Conservation (phyloP, 2,888 invertebrate genomes). For the Drosophila aldrichi region DNA sequence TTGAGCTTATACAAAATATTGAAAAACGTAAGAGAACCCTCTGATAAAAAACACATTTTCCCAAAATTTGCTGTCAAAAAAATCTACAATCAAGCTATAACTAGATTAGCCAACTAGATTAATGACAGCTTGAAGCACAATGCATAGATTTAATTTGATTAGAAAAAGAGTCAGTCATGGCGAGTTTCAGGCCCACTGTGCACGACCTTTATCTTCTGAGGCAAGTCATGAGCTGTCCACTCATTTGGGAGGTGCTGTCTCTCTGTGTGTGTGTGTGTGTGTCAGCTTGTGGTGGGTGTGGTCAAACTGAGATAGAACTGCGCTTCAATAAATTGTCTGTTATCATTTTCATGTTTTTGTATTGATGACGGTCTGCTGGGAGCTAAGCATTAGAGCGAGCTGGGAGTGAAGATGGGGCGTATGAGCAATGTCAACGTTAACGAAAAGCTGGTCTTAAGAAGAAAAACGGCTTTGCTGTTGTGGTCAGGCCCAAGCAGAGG, state of each 20-base stretch:
- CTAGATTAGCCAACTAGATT: background rate
- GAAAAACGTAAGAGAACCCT: background rate
- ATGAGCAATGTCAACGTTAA: constrained; percentile 58
- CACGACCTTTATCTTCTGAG: constrained; percentile 20
- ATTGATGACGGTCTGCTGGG: constrained; percentile 68
- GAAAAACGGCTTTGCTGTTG: constrained; percentile 37
- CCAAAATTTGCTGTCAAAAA: background rate
- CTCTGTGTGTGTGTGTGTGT: constrained; percentile 3
- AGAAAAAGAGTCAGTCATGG: background rate
- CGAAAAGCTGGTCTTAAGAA: constrained; percentile 58
- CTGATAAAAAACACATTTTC: too few relatives aligned
- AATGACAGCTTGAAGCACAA: background rate
- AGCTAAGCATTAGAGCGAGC: constrained; percentile 4
- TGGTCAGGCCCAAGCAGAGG: constrained; percentile 2
- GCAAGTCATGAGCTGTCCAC: constrained; percentile 24
- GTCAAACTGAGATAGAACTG: constrained; percentile 40
- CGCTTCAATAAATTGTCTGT: constrained; percentile 78
- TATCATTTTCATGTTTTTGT: constrained; percentile 77
- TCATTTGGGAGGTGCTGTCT: constrained; percentile 26
- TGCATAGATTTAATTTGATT: background rate
- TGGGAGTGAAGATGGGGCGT: constrained; percentile 30
- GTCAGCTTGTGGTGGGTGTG: constrained; percentile 19
- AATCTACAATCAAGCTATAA: background rate
- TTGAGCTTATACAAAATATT: background rate
- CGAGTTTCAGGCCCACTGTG: constrained; percentile 26